Percentiles rank a stretch among this genome's conserved stretches.
Conservation (phyloP, 2,797 vertebrate genomes). For the Artibeus lituratus region DNA sequence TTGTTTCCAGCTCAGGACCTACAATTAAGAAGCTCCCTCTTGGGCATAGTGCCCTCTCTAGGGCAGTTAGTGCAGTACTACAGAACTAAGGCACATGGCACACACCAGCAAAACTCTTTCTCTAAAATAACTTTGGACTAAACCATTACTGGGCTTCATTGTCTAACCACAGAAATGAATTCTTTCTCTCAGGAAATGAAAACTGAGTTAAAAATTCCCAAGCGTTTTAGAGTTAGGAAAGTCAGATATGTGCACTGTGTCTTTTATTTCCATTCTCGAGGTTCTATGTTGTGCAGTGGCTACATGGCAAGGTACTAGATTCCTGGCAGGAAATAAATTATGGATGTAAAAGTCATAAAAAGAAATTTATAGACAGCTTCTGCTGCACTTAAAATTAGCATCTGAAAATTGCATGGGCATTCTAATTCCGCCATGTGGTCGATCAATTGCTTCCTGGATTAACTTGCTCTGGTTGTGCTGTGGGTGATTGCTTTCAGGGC, state of each 20-base stretch:
- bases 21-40: background rate
- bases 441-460: background rate
- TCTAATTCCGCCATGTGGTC: background rate
- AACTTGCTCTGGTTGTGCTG: background rate
- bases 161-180: background rate
- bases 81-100: background rate
- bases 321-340: constrained; percentile 53
- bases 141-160: background rate
- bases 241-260: background rate
- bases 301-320: background rate
- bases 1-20: background rate
- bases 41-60: background rate
- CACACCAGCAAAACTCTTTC: background rate
- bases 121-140: background rate
- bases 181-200: constrained; percentile 21
- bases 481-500: background rate
- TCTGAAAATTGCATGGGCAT: constrained; percentile 24
- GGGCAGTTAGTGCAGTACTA: background rate
- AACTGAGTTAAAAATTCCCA: background rate
- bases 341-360: constrained; percentile 45
- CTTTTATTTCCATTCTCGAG: background rate
- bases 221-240: background rate
- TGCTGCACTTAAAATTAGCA: constrained; percentile 39
- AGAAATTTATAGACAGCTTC: constrained; percentile 43
- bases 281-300: background rate